Evolutionary conservation across 2,797 vertebrate genomes (phyloP), one percentile per base, ranked within the genome.

Genomic region (Notolepis coatsorum): DNA sequence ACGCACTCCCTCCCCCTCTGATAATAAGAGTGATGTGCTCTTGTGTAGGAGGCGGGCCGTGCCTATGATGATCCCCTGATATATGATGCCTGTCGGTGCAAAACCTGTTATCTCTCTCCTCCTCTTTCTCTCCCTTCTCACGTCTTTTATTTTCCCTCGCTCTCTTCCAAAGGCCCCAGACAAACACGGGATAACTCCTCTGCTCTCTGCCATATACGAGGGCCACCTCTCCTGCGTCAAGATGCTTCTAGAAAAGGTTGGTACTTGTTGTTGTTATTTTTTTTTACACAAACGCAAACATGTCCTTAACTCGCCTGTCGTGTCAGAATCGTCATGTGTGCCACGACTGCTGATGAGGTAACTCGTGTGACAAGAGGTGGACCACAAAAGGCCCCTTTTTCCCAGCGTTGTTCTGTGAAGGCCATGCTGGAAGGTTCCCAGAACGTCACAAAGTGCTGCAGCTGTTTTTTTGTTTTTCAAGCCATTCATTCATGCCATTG

Each of bases 211-310:
- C 64, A 94, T 92, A 86, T 95, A 86, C 1, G 98, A 99, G 90
- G 92, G 91, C 72, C 96, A 99, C 60, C 2, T 91, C 54, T 71
- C 86, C 71, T 96, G 96, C 75, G 98, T 97, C 87, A 95, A 94
- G 91, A 80, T 98, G 79, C 96, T 99, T 86, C 91, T 99, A 80
- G 96, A 95, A 83, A 95, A 96, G 96, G 98, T 99, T 85, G 37
- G 82, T 80, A 21, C 43, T 33, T 20, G 25, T 20, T 33, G 62
- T 56, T 46, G 3, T n/a, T n/a, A n/a, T n/a, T n/a, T n/a, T n/a
- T n/a, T n/a, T n/a, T n/a, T n/a, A n/a, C n/a, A n/a, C n/a, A n/a
- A n/a, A n/a, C n/a, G n/a, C n/a, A n/a, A n/a, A n/a, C n/a, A 48
- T 42, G 69, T 66, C 64, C 55, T 56, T 71, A 65, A 63, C 25